Evolutionary conservation across 2,888 invertebrate genomes (phyloP), one percentile per base, ranked within the genome.

Genomic region (Opisthograptis luteolata): DNA sequence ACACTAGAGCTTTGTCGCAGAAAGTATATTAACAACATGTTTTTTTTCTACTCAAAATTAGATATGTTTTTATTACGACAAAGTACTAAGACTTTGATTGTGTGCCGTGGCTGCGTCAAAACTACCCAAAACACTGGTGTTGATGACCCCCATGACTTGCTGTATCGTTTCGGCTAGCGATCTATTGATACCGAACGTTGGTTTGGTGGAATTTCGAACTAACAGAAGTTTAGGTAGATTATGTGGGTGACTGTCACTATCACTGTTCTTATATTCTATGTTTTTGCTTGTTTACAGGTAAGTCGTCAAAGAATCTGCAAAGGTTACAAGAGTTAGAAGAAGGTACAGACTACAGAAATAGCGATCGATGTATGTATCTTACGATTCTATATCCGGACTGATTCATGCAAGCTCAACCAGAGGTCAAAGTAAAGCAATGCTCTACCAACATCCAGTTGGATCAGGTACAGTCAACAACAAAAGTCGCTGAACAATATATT

Each of bases 81-180:
- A 8, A 22, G 43, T 39, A 19, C 12, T 24, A 2, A 22, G 35
- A 24, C 5, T 8, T 3, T 19, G 10, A 30, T 36, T 27, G 24
- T 24, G 13, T 15, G 27, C 13, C 6, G 15, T 35, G 22, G 41
- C 30, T 32, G 25, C 79, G 80, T 82, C 81, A 83, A 83, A n/a
- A n/a, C n/a, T n/a, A n/a, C n/a, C n/a, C n/a, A n/a, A n/a, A 84
- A 84, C 79, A 79, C 53, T 54, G 50, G 60, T 80, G 85, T 80
- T 81, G 81, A 81, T 77, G 84, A 87, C 83, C 85, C 73, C 78
- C 68, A 77, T 88, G 85, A 88, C 83, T 87, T 83, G 85, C 83
- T 79, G 40, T 79, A 36, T 39, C 68, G 72, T 73, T 78, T 73
- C 60, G 60, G 64, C 69, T 80, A 34, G 34, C 27, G 70, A 78